These are phyloP conservation scores for Climacteris rufus DNA, from an alignment of 2,113 vertebrate species.

Conservation along the genomic window DNA sequence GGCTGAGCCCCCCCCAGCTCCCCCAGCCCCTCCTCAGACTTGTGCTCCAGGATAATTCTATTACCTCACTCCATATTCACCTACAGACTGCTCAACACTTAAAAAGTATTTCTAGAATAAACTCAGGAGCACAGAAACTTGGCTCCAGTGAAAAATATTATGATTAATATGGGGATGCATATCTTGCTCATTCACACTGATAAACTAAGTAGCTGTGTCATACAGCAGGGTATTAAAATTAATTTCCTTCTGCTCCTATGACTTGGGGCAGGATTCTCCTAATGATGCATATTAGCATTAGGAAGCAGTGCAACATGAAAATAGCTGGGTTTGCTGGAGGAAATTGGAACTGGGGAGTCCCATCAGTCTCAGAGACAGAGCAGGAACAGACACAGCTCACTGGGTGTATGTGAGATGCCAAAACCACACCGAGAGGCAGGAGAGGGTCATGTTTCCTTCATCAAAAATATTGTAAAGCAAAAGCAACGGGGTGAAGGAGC, in stretches of 20 bases:
- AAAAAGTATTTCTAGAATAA: background rate
- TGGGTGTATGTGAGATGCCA: background rate
- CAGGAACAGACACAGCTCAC: background rate
- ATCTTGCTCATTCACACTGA: background rate
- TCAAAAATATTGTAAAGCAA: background rate
- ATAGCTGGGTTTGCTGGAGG: background rate
- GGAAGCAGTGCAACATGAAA: background rate
- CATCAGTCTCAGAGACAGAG: background rate
- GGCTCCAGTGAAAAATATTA: background rate
- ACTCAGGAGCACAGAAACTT: background rate
- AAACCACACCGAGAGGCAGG: background rate
- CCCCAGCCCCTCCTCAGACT: background rate
- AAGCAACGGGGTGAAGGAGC: background rate
- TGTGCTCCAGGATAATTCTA: background rate
- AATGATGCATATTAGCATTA: background rate
- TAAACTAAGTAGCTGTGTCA: background rate
- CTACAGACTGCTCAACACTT: background rate
- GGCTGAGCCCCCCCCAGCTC: background rate
- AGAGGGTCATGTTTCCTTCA: background rate
- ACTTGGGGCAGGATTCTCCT: background rate
- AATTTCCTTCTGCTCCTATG: conserved; percentile 30
- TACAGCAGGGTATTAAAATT: conserved; percentile 13
- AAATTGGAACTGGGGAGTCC: background rate
- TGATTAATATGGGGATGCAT: background rate
- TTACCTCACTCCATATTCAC: background rate